phyloP scores from a whole-genome alignment of 2,888 invertebrate species.

The Trachelus tabidus region DNA sequence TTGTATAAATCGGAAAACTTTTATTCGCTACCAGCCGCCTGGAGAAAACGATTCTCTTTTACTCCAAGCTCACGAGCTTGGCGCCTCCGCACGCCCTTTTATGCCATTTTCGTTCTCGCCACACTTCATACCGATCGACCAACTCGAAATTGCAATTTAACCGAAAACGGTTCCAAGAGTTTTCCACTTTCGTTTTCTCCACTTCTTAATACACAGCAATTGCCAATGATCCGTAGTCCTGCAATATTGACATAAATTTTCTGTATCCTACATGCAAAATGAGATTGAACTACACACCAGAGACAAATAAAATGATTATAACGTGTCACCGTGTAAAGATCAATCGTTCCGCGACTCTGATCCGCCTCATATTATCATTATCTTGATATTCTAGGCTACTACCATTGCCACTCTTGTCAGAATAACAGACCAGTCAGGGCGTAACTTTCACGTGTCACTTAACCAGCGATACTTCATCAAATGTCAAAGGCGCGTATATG shows the following conservation, averaged over 20 bases:
- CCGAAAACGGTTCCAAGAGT: not conserved
- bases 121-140: not conserved
- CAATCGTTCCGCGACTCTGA: not conserved
- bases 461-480: not conserved
- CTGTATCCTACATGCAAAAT: not conserved
- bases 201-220: not conserved
- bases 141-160: slow-evolving; percentile 1
- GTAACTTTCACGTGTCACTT: not conserved
- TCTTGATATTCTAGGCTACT: not conserved
- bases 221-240: not conserved
- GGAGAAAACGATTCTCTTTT: not conserved
- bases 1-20: slow-evolving; percentile 50
- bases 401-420: not conserved
- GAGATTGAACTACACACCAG: not conserved
- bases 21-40: slow-evolving; percentile 41
- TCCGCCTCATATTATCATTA: not conserved
- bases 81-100: not conserved
- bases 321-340: not conserved
- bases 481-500: not conserved
- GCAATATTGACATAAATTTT: not conserved
- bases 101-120: not conserved
- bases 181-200: not conserved
- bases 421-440: not conserved
- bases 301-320: not conserved
- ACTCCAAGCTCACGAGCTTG: not conserved